Evolutionary conservation across 2,113 vertebrate genomes (phyloP).

Genomic region (Orycteropus afer): DNA sequence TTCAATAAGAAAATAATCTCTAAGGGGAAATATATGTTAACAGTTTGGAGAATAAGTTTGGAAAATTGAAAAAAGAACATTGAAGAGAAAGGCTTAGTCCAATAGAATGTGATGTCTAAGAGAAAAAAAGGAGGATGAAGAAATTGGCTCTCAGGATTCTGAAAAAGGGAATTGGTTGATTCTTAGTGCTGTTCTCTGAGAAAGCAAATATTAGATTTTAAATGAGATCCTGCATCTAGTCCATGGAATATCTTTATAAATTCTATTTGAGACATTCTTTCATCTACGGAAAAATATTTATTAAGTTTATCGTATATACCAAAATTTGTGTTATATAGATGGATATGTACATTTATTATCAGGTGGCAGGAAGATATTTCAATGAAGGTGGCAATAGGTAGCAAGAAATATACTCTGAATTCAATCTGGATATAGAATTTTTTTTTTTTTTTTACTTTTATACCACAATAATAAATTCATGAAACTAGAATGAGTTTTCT

Average conservation of each 20-base stretch:
- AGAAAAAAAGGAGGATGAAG: background rate
- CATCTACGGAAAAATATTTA: background rate
- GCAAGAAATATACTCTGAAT: background rate
- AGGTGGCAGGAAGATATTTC: background rate
- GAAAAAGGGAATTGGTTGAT: accelerated
- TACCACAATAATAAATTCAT: no score
- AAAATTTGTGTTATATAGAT: background rate
- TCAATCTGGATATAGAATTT: background rate
- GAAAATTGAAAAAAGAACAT: background rate
- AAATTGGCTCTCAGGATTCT: accelerated
- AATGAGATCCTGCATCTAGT: background rate
- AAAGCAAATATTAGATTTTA: background rate
- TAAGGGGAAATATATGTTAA: background rate
- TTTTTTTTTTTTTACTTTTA: background rate
- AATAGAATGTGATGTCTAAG: background rate
- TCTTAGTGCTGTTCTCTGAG: background rate
- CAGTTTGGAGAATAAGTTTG: background rate
- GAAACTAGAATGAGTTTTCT: background rate
- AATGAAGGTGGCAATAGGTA: background rate
- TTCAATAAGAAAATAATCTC: background rate
- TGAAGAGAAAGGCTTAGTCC: background rate
- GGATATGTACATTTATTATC: background rate
- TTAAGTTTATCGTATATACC: background rate
- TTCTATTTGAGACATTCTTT: background rate
- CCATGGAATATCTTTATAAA: background rate